Evolutionary conservation across 2,797 vertebrate species (phyloP), one percentile per base, ranked within the genome.

Genomic region (Spea hammondii): DNA sequence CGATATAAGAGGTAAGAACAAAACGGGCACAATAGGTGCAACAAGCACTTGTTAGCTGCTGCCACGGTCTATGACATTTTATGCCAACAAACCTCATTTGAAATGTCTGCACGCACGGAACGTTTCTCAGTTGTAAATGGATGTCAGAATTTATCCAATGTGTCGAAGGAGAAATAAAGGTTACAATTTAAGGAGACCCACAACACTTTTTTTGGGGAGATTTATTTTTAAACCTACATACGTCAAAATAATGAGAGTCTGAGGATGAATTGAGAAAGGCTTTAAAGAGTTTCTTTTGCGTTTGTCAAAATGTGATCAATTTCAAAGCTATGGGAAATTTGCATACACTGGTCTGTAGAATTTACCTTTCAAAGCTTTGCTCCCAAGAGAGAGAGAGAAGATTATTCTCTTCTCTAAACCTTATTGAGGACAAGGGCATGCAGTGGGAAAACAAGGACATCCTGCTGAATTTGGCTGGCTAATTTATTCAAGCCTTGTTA

Each of bases 381-480:
- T 82, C 79, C 79, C 75, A 17, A 17, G 5, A 62, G 79, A 77
- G 79, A 72, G 54, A 71, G 69, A 77, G 70, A 77, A 65, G 79
- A 82, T 82, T 77, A 70, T 82, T 82, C 79, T 82, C 32, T 64
- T 82, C 73, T 82, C 70, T 68, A 82, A 82, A 82, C 75, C 79
- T 77, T 82, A 82, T 77, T 70, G 77, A 82, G 79, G 75, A 77
- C 79, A 82, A 82, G 79, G 79, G 74, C 79, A 74, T 82, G 53
- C 75, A 72, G 64, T 68, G 74, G 74, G 70, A 81, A 32, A 79
- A 77, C 79, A 82, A 82, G 79, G 79, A 82, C 79, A 74, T 48
- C 79, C 75, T 9, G 74, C 79, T 81, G 79, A 81, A 77, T 69
- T 69, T 82, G 70, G 65, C 79, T 65, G 65, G 79, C 79, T 77